phyloP scores from a whole-genome alignment of 2,888 invertebrate species.

The Chrysolina americana region DNA sequence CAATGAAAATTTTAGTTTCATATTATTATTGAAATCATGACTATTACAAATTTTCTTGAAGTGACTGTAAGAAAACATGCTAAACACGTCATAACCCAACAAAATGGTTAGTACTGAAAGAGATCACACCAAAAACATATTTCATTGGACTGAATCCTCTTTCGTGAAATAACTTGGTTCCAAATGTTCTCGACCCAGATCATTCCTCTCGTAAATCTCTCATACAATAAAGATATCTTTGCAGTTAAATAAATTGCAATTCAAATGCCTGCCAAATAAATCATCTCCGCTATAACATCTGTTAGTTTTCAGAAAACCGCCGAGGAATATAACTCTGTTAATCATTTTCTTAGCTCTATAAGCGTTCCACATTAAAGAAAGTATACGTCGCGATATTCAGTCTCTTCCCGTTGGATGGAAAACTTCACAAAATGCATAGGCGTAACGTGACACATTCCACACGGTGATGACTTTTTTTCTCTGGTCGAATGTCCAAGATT shows the following conservation, averaged over 20 bases:
- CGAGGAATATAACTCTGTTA: slow-evolving; percentile 61
- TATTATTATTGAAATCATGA: no score
- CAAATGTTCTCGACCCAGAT: slow-evolving; percentile 6
- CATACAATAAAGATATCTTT: slow-evolving; percentile 38
- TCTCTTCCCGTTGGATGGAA: not conserved
- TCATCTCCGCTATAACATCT: slow-evolving; percentile 61
- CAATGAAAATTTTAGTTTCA: no score
- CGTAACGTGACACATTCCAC: not conserved
- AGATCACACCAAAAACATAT: not conserved
- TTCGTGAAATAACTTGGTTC: not conserved
- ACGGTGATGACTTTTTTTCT: not conserved
- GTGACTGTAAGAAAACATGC: no score
- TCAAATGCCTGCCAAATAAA: slow-evolving; percentile 60
- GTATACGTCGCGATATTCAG: slow-evolving; percentile 28
- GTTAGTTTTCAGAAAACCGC: slow-evolving; percentile 62
- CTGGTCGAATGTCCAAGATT: no score
- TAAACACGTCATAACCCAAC: no score
- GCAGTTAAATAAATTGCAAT: slow-evolving; percentile 57
- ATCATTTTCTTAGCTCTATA: slow-evolving; percentile 57
- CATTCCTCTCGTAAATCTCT: slow-evolving; percentile 23
- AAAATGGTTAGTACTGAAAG: no score
- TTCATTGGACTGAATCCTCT: not conserved
- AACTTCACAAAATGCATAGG: slow-evolving; percentile 1
- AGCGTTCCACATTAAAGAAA: slow-evolving; percentile 54
- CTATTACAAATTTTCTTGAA: no score